Conservation (phyloP, 2,888 invertebrate genomes). For the Zygothrica quintamaculata region DNA sequence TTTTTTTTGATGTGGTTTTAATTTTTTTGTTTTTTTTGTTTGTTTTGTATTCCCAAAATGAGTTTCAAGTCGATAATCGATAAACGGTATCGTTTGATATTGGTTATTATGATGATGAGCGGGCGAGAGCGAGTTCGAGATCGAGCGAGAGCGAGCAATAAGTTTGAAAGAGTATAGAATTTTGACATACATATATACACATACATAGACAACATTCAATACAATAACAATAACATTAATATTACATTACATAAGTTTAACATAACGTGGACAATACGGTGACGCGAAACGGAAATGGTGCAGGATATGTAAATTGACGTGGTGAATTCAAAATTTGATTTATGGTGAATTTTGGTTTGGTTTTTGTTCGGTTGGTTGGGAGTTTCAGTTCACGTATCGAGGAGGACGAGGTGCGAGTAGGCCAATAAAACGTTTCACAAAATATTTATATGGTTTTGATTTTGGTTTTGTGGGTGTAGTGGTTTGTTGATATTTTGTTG, state of each 20-base stretch:
- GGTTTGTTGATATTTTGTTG: slow-evolving; percentile 64
- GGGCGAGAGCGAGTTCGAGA: slow-evolving; percentile 44
- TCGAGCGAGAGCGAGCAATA: slow-evolving; percentile 55
- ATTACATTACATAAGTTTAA: slow-evolving; percentile 8
- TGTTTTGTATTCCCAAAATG: slow-evolving; percentile 56
- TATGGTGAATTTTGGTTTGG: slow-evolving; percentile 28
- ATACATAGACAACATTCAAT: slow-evolving; percentile 57
- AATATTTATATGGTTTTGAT: slow-evolving; percentile 38
- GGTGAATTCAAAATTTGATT: slow-evolving; percentile 18
- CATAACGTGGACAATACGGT: slow-evolving; percentile 46
- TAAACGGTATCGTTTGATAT: slow-evolving; percentile 25
- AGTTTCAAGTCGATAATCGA: slow-evolving; percentile 48
- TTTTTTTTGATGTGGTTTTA: no score
- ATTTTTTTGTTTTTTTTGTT: slow-evolving; percentile 20
- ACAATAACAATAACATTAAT: slow-evolving; percentile 49
- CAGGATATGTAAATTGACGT: slow-evolving; percentile 46
- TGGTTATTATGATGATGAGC: slow-evolving; percentile 54
- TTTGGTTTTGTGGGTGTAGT: slow-evolving; percentile 63
- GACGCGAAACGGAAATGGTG: slow-evolving; percentile 45
- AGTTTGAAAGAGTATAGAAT: slow-evolving; percentile 62
- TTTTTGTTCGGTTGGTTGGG: slow-evolving; percentile 23
- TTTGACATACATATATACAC: slow-evolving; percentile 56
- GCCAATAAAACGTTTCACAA: slow-evolving; percentile 68
- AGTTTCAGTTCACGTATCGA: slow-evolving; percentile 52
- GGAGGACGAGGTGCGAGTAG: slow-evolving; percentile 60